Base-by-base conservation (phyloP, 2,888 invertebrate genomes). In the Tipula lateralis region DNA sequence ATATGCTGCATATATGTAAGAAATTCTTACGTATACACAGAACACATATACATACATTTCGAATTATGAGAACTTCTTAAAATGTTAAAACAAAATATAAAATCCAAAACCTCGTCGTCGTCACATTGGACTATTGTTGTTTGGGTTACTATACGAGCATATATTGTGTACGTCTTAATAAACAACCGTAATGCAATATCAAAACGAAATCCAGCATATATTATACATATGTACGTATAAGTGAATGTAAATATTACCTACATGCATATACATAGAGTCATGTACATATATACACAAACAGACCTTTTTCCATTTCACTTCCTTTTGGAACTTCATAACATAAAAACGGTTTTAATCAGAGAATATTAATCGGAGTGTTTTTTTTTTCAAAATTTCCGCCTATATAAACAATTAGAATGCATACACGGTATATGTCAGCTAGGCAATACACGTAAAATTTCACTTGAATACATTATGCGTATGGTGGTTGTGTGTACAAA, bases 341-440 rank as follows among this genome's bases (percentile, higher is more conserved):
- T 5, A 19, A 50, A 39, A 24, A 66, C 19, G 9, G 66, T 66
- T 66, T 66, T 66, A 66, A 24, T 66, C 66, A 66, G 24, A 66
- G 66, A 66, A 66, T 66, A 66, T 66, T 66, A 66, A 66, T 66
- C 66, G 66, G 24, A 66, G 66, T 66, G 66, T 66, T 66, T 66
- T 39, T 39, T n/a, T 39, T 39, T 24, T 66, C 66, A 24, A 66
- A 66, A 66, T 66, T 66, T 66, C 66, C 66, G 66, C 24, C 66
- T 66, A 24, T 66, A 24, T 24, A 66, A 66, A 66, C 66, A 66
- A 19, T 66, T 66, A 24, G 66, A 66, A 66, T 66, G 66, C 66
- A 66, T 9, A 66, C 24, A 66, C 66, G 1, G 66, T 44, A 44
- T 44, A 13, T 12, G 66, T 24, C 24, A 9, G 24, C 19, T 2